phyloP scores from a whole-genome alignment of 2,888 invertebrate species.

The Philopedon plagiatum region DNA sequence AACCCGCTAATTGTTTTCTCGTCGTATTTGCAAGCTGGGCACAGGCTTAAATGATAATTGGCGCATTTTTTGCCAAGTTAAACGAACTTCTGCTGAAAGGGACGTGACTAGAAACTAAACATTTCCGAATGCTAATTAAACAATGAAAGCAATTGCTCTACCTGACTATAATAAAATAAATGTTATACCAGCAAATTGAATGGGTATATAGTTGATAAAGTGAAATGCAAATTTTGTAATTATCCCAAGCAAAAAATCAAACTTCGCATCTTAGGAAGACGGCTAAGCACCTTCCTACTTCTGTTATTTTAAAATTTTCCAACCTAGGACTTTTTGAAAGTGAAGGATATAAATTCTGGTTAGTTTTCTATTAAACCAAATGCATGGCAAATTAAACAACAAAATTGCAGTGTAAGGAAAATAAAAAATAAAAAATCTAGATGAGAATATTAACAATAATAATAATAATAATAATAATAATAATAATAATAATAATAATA shows the following conservation, averaged over 20 bases:
- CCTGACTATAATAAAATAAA: slow-evolving; percentile 24
- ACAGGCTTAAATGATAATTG: not conserved
- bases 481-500: no score
- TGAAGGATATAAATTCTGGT: no score
- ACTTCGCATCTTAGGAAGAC: slow-evolving; percentile 43
- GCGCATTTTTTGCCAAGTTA: not conserved
- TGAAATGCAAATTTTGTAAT: slow-evolving; percentile 48
- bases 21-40: not conserved
- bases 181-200: slow-evolving; percentile 48
- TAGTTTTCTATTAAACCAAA: no score
- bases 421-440: no score
- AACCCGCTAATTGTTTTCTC: not conserved
- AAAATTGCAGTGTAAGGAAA: no score
- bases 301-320: no score
- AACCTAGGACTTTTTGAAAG: no score
- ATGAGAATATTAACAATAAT: no score
- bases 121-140: slow-evolving; percentile 5
- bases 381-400: no score
- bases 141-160: not conserved
- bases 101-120: slow-evolving; percentile 1
- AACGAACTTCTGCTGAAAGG: not conserved
- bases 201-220: slow-evolving; percentile 38
- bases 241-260: slow-evolving; percentile 47
- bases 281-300: no score
- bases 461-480: no score